Conservation (phyloP, 2,888 invertebrate species). For the Oligia latruncula region DNA sequence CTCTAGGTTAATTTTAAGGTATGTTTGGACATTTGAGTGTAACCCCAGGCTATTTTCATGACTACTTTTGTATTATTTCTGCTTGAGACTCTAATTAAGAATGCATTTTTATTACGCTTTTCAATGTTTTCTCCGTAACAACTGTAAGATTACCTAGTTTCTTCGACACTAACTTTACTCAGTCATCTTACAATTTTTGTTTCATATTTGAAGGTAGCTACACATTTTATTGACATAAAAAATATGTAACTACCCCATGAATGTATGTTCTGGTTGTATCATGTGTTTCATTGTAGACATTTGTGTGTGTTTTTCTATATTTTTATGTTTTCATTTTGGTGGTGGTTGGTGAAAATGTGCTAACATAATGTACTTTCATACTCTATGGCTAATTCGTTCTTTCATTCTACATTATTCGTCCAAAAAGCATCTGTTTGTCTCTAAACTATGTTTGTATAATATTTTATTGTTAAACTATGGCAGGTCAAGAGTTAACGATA, state of each 20-base stretch:
- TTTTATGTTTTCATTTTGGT: slow-evolving; percentile 77
- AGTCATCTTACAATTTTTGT: slow-evolving; percentile 49
- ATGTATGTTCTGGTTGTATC: slow-evolving; percentile 54
- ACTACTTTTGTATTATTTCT: slow-evolving; percentile 64
- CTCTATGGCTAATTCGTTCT: slow-evolving; percentile 89
- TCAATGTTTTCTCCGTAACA: slow-evolving; percentile 56
- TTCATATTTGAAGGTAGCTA: slow-evolving; percentile 51
- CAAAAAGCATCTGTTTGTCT: slow-evolving; percentile 42
- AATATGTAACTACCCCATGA: slow-evolving; percentile 30
- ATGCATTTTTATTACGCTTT: slow-evolving; percentile 65
- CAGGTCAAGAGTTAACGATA: slow-evolving; percentile 97
- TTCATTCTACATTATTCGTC: slow-evolving; percentile 74
- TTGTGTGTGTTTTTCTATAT: slow-evolving; percentile 62
- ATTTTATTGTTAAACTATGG: slow-evolving; percentile 57
- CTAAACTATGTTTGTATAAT: slow-evolving; percentile 32
- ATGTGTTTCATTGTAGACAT: slow-evolving; percentile 61
- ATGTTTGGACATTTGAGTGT: slow-evolving; percentile 59
- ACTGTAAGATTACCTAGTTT: slow-evolving; percentile 39
- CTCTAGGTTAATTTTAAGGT: neutral
- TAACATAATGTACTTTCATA: slow-evolving; percentile 87
- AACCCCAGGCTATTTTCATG: slow-evolving; percentile 66
- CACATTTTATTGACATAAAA: slow-evolving; percentile 40
- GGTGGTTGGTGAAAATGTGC: slow-evolving; percentile 91
- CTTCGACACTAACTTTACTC: slow-evolving; percentile 8
- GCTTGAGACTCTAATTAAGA: slow-evolving; percentile 63